Conservation (phyloP, 2,888 invertebrate genomes). For the Masnerella sp. region DNA sequence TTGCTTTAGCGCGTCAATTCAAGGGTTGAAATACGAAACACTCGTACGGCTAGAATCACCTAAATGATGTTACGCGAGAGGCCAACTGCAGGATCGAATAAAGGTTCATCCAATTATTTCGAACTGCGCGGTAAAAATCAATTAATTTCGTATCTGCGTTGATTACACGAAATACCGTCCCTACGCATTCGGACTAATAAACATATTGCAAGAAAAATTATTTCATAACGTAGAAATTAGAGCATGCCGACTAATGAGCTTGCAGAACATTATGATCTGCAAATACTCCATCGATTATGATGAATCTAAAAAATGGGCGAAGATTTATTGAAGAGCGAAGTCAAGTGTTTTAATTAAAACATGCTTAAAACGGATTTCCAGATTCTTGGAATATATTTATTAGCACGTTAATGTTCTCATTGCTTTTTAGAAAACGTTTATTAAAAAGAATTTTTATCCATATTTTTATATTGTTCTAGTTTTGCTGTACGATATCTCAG, state of each 20-base stretch:
- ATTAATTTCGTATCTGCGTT: slow-evolving; percentile 13
- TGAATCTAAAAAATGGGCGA: neutral
- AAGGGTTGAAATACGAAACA: slow-evolving; percentile 2
- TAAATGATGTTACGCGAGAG: slow-evolving; percentile 9
- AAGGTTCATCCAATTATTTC: slow-evolving; percentile 13
- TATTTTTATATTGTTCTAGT: too few relatives aligned
- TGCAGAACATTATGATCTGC: neutral
- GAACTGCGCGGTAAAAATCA: slow-evolving; percentile 1
- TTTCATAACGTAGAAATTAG: slow-evolving; percentile 8
- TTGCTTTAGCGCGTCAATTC: neutral
- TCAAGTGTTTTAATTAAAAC: too few relatives aligned
- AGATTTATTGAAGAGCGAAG: too few relatives aligned
- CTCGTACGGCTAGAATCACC: neutral
- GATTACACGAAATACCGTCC: slow-evolving; percentile 13
- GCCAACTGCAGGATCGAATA: slow-evolving; percentile 5
- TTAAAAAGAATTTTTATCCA: too few relatives aligned
- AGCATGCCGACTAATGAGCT: slow-evolving; percentile 9
- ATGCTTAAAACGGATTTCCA: too few relatives aligned
- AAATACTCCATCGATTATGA: slow-evolving; percentile 10
- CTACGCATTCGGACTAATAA: too few relatives aligned
- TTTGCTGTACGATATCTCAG: too few relatives aligned
- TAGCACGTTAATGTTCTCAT: too few relatives aligned
- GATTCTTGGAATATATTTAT: too few relatives aligned
- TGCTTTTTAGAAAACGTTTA: too few relatives aligned
- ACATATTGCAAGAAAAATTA: slow-evolving; percentile 5